Base-by-base conservation (phyloP, 53 echinoderm and acorn worm species). In the Echinometra lucunter region DNA sequence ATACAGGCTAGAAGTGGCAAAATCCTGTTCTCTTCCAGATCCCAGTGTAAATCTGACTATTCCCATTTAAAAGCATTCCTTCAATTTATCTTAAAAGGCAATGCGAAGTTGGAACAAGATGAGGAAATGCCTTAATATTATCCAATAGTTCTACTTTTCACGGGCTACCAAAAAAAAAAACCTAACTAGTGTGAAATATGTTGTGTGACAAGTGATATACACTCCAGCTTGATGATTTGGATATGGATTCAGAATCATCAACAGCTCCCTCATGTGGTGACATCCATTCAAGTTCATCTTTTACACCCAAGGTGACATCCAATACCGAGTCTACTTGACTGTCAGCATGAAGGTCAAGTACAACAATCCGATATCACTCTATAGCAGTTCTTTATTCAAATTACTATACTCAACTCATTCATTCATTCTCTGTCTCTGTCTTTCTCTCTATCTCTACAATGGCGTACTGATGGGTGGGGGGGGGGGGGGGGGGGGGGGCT, bases 201-300 rank as follows among this genome's bases (percentile, higher is more conserved):
- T 18, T 60, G 8, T 4, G 0, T 63, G 63, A 25, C 63, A 23
- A 11, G 25, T 63, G 63, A 25, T 25, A 27, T 25, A 25, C 23
- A 6, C 63, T 63, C 23, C 25, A 63, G 63, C 63, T 6, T 63
- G 25, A 25, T 25, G 4, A 25, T 25, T 63, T 63, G 63, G 63
- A 21, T 63, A 70, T 70, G 70, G 70, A 30, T 13, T 12, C 30
- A 70, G 30, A 72, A 72, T 72, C 28, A 30, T 32, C 32, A 72
- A 72, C 72, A 72, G 72, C 72, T 35, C 72, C 72, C 72, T 72
- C 72, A 28, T 72, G 72, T 72, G 72, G 72, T 30, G 72, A 72
- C 35, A 72, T 13, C 35, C 21, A 21, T 25, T 63, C 21, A 63
- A 25, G 63, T 63, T 25, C 6, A 21, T 63, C 63, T 25, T 63